Evolutionary conservation across 37 sponge, comb jelly and placozoan genomes (phyloP).

Genomic region (Chondrilla cf. caribensis): DNA sequence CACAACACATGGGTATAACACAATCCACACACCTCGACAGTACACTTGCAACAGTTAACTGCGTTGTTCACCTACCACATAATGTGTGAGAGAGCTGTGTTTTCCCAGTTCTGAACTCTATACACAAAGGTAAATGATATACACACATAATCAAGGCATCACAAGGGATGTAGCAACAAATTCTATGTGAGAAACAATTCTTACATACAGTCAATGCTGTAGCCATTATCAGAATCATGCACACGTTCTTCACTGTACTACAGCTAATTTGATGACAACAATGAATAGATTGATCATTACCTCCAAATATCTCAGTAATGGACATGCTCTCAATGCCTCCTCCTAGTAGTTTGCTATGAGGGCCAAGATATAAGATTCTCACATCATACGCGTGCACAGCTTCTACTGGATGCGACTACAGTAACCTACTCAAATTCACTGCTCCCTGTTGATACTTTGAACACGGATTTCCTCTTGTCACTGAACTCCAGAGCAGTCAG

Average conservation of each 20-base stretch:
- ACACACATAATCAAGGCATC: background rate
- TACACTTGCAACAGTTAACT: background rate
- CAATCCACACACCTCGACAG: background rate
- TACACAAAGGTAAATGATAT: background rate
- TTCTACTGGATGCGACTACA: no score
- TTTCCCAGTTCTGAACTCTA: constrained; percentile 98
- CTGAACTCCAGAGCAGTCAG: constrained; percentile 98
- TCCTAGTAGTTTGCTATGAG: constrained; percentile 69
- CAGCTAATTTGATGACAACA: no score
- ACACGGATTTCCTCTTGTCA: constrained; percentile 88
- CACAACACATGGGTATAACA: background rate
- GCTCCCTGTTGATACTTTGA: constrained; percentile 92
- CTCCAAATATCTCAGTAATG: constrained; percentile 99
- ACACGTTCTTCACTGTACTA: no score
- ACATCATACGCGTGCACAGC: no score
- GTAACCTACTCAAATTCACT: constrained; percentile 90
- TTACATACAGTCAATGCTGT: no score
- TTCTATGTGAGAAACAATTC: background rate
- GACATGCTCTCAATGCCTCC: constrained; percentile 99
- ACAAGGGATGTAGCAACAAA: background rate
- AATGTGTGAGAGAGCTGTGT: constrained; percentile 97
- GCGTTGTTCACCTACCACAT: constrained; percentile 69
- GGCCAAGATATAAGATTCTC: no score
- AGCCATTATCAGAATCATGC: no score
- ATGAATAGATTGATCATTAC: no score